Percentiles rank a stretch among this genome's conserved stretches.
phyloP scores from a whole-genome alignment of 92 coral and sea anemone species.

The Parazoanthus swiftii region DNA sequence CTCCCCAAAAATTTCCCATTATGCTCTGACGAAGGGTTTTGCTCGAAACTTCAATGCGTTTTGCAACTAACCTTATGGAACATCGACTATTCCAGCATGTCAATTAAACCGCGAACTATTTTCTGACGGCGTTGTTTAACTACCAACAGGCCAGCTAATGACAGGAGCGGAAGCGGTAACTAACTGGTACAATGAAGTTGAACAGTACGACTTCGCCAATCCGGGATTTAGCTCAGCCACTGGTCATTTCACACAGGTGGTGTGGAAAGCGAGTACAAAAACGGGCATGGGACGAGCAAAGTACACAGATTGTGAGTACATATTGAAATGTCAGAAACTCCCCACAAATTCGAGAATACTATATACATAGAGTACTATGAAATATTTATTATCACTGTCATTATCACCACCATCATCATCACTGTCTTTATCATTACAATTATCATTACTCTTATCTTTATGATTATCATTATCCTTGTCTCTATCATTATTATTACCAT shows the following conservation, averaged over 20 bases:
- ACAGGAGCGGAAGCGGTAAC: constrained; percentile 14
- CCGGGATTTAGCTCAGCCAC: constrained; percentile 43
- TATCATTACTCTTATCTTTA: no score
- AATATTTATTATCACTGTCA: neutral
- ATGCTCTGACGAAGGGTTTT: neutral
- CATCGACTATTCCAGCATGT: no score
- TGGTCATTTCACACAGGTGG: constrained; percentile 58
- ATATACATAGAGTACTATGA: no score
- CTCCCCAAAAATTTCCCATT: no score
- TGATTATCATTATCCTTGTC: no score
- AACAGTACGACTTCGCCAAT: constrained; percentile 29
- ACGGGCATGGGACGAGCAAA: constrained; percentile 50
- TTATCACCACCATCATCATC: no score
- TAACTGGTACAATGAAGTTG: constrained; percentile 52
- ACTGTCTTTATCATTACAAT: no score
- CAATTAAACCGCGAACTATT: no score
- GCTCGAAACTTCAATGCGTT: neutral
- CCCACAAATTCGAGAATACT: neutral
- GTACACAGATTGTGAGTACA: constrained; percentile 11
- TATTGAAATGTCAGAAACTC: neutral
- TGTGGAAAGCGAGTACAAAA: constrained; percentile 51
- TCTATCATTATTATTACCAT: no score
- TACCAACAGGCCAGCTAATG: neutral
- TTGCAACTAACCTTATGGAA: no score
- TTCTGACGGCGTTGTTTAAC: neutral